Conservation (phyloP, 2,113 vertebrate genomes). For the Dascyllus trimaculatus region DNA sequence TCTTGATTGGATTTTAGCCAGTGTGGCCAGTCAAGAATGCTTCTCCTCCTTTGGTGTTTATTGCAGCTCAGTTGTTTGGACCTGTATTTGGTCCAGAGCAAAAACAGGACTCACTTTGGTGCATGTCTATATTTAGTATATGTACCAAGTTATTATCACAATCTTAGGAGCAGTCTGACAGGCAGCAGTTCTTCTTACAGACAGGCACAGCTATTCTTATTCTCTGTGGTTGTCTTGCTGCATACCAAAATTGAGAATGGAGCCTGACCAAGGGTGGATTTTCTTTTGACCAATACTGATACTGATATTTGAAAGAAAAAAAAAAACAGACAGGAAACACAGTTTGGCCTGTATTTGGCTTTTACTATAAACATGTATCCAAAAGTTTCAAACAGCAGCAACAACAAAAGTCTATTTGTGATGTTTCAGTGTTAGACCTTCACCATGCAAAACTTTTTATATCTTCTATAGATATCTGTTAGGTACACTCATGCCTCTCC, state of each 20-base stretch:
- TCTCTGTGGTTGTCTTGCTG: neutral
- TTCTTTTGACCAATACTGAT: neutral
- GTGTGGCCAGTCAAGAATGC: neutral
- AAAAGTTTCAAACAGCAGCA: too few species aligned
- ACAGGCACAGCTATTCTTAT: neutral
- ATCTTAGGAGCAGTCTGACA: neutral
- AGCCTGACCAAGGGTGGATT: too few species aligned
- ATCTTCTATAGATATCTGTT: too few species aligned
- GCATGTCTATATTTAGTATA: slow-evolving; percentile 24
- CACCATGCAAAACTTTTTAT: too few species aligned
- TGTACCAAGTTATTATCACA: neutral
- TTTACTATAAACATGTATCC: too few species aligned
- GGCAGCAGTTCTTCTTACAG: neutral
- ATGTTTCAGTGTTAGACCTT: too few species aligned
- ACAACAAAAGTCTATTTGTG: too few species aligned
- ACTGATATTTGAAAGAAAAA: too few species aligned
- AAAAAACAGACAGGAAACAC: too few species aligned
- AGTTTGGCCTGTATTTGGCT: too few species aligned
- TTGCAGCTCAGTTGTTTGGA: fast-evolving
- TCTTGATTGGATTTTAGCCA: slow-evolving; percentile 27
- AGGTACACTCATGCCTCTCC: too few species aligned
- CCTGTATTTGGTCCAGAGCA: neutral
- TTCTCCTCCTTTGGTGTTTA: neutral
- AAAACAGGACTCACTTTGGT: neutral
- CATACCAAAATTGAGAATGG: too few species aligned